These are phyloP conservation scores for Umimayanthus chanpuru DNA, from an alignment of 92 coral and sea anemone species.

Conservation along the genomic window DNA sequence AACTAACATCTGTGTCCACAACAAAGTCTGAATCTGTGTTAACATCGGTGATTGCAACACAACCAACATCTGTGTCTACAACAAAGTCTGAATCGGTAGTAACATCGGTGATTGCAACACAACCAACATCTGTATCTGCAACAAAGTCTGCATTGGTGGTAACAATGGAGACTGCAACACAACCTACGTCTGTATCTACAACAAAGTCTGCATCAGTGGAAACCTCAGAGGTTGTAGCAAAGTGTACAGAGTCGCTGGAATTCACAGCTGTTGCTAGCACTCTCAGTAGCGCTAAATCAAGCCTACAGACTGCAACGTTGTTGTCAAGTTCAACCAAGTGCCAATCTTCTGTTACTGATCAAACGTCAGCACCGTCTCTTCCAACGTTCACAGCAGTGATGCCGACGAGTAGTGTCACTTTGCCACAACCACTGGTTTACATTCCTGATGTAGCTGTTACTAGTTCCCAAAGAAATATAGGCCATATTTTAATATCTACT, in stretches of 20 bases:
- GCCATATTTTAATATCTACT: neutral
- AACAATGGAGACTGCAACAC: neutral
- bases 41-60: neutral
- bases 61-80: neutral
- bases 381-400: neutral
- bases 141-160: too few species aligned
- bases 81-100: neutral
- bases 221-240: neutral
- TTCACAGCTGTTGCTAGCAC: neutral
- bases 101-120: neutral
- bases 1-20: neutral
- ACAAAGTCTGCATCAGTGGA: too few species aligned
- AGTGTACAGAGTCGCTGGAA: neutral
- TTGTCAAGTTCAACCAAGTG: neutral
- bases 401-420: neutral
- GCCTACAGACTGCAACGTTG: conserved; percentile 11
- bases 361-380: neutral
- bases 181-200: neutral
- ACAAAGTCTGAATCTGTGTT: neutral
- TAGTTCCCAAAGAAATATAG: neutral
- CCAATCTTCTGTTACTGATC: conserved; percentile 9
- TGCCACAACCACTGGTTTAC: neutral
- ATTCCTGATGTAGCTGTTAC: neutral
- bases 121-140: too few species aligned
- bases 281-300: neutral